phyloP scores from a whole-genome alignment of 2,888 invertebrate species.

The Drosophila siamana region DNA sequence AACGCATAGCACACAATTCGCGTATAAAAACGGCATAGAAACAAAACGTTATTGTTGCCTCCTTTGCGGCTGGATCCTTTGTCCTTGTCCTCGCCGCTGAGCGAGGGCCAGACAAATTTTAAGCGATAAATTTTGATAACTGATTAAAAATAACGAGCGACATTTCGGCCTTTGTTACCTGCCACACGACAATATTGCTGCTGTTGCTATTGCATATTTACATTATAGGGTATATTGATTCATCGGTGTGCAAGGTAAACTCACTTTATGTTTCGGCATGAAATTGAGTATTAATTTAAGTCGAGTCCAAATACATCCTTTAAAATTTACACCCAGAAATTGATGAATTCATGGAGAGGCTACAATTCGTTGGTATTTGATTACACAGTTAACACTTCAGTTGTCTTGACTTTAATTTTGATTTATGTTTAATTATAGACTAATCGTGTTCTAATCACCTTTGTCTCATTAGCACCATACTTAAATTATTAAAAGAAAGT shows the following conservation, averaged over 20 bases:
- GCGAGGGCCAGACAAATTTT: constrained; percentile 61
- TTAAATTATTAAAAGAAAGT: too few relatives aligned
- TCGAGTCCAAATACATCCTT: too few relatives aligned
- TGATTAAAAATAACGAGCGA: constrained; percentile 78
- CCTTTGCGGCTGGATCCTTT: constrained; percentile 2
- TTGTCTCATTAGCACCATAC: too few relatives aligned
- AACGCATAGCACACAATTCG: constrained; percentile 22
- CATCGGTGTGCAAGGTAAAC: not conserved
- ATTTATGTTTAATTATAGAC: too few relatives aligned
- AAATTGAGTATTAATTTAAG: too few relatives aligned
- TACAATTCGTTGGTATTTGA: too few relatives aligned
- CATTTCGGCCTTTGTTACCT: constrained; percentile 66
- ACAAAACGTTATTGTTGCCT: constrained; percentile 18
- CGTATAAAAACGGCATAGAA: constrained; percentile 19
- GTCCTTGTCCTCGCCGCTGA: constrained; percentile 3
- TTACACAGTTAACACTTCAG: too few relatives aligned
- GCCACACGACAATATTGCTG: constrained; percentile 28
- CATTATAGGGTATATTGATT: constrained; percentile 35
- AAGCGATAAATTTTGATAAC: constrained; percentile 75
- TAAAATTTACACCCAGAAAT: not conserved
- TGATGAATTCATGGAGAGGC: not conserved
- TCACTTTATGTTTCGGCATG: not conserved
- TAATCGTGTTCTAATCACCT: too few relatives aligned
- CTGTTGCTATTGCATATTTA: too few relatives aligned
- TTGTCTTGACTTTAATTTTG: too few relatives aligned